Base-by-base conservation (phyloP, 2,888 invertebrate genomes). In the Diloba caeruleocephala region DNA sequence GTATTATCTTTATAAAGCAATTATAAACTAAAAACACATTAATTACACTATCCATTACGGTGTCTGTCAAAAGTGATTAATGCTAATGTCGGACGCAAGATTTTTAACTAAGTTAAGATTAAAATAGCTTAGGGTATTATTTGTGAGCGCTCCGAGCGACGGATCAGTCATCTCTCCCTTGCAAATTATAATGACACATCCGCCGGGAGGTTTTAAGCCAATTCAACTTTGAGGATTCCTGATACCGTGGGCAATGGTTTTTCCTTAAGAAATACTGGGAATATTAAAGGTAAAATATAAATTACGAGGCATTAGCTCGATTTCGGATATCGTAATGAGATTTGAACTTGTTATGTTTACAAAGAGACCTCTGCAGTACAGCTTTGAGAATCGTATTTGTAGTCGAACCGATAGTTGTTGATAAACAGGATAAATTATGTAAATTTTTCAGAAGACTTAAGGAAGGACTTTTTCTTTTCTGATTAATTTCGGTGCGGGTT, bases 81-180 rank as follows among this genome's bases (percentile, higher is more conserved):
- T 92, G 92, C 80, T 88, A 89, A 90, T 87, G 89, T 89, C 82
- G 87, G 89, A 83, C 87, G 91, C 90, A 90, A 92, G 92, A 92
- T 92, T 92, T 92, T 93, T 93, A 92, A 92, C 91, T 89, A 89
- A 92, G 91, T 93, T 92, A 90, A 92, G 92, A 92, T 92, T 92
- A 93, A 92, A 92, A 91, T 92, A 90, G 93, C 93, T 93, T 86
- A 90, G 84, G 89, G 90, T 89, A 89, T 89, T 89, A 87, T 88
- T 82, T 85, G 83, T 79, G 79, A 78, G 79, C 70, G 89, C 88
- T 82, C 81, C 75, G 82, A 87, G 91, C 85, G 81, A 78, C 74
- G 88, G 86, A 91, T 92, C 90, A 87, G 91, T 92, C 93, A 91
- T 91, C 87, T 86, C 89, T 89, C 91, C 90, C 87, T 81, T 76